A percentile compares a stretch with the other conserved stretches of the same genome.
Evolutionary conservation across 2,113 vertebrate species (phyloP).

Genomic region (Tachysurus fulvidraco): DNA sequence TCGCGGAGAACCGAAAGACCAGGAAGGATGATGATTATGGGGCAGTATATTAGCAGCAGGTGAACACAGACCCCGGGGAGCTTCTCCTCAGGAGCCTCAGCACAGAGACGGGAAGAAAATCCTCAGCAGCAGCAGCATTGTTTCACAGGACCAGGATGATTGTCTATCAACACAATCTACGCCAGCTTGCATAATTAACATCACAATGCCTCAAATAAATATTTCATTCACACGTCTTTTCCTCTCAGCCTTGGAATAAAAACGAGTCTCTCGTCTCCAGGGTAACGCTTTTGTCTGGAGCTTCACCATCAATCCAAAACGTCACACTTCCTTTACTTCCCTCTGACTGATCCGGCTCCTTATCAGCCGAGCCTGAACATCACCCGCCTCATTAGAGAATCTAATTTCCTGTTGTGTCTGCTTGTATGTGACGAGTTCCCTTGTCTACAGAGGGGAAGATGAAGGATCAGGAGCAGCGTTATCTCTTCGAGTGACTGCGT

Average conservation of each 20-base stretch:
- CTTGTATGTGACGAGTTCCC: background rate
- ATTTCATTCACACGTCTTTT: background rate
- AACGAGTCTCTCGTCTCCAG: background rate
- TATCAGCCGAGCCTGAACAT: constrained; percentile 20
- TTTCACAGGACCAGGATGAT: background rate
- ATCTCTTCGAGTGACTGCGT: background rate
- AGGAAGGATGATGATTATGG: background rate
- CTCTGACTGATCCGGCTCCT: constrained; percentile 1
- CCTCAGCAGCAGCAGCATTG: background rate
- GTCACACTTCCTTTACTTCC: background rate
- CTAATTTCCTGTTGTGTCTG: constrained; percentile 22
- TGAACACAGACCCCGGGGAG: background rate
- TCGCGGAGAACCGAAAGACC: constrained; percentile 7
- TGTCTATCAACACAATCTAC: background rate
- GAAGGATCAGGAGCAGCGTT: background rate
- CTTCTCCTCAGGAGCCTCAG: background rate
- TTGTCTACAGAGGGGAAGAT: background rate
- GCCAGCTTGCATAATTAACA: background rate
- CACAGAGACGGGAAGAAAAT: background rate
- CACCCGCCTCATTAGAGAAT: constrained; percentile 13
- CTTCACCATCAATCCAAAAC: constrained; percentile 19
- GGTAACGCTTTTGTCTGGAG: background rate
- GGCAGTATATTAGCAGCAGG: background rate
- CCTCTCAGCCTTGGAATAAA: background rate
- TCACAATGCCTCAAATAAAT: background rate